Conservation (phyloP, 2,113 vertebrate species). For the Melanerpes formicivorus region DNA sequence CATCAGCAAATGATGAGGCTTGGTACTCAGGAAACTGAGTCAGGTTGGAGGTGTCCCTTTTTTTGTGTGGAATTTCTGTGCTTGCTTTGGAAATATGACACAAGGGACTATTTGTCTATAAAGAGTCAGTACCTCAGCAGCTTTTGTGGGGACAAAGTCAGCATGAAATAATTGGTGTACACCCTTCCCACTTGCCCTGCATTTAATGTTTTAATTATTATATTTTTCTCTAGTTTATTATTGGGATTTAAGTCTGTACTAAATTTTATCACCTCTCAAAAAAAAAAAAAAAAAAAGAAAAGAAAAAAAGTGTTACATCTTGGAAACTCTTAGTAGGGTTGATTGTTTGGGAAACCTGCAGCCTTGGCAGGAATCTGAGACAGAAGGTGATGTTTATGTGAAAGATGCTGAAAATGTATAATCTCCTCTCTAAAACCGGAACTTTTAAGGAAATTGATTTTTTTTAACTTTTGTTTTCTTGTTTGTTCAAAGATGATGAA, state of each 20-base stretch:
- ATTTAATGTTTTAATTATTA: not conserved
- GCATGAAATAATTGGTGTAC: not conserved
- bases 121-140: not conserved
- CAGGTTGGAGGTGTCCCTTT: accelerated
- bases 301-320: not conserved
- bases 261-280: not conserved
- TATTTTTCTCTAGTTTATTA: not conserved
- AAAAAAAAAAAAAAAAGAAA: not conserved
- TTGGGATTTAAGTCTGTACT: not conserved
- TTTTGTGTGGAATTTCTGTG: not conserved
- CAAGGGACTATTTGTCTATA: not conserved
- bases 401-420: not conserved
- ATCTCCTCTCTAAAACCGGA: not conserved
- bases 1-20: accelerated
- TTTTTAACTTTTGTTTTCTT: too few relatives aligned
- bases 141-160: not conserved
- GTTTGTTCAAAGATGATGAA: not conserved
- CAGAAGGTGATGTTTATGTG: not conserved
- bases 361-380: not conserved
- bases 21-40: not conserved
- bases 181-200: not conserved
- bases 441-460: not conserved
- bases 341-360: not conserved
- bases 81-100: not conserved
- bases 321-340: not conserved